Evolutionary conservation across 1,140 invertebrate species (phyloP), one percentile per base, ranked within the genome.

Genomic region (Zaprionus ornatus): DNA sequence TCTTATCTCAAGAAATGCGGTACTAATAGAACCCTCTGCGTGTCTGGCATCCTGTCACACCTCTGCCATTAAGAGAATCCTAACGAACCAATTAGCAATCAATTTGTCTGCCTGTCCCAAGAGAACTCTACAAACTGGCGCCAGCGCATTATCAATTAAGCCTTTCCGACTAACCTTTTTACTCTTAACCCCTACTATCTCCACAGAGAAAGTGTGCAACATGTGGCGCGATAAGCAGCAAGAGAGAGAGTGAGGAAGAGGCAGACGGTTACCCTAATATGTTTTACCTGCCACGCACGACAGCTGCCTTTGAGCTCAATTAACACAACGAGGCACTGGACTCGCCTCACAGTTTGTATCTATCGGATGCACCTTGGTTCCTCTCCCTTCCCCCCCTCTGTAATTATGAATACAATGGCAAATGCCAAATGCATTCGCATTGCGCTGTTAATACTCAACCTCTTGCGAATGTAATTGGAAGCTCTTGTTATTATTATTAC

Each of bases 341-440:
- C 23, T 42, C 5, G 42, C 15, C 61, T 63, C 50, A 57, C 6
- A 73, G 4, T 59, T 57, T 40, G 57, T 35, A 77, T 77, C 64
- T 68, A 32, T 69, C 21, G 42, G 63, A 69, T 63, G 72, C 45
- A 23, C 4, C 45, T 50, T 50, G 12, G 12, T 13, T 9, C 35
- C 54, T 42, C 21, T 42, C n/a, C 23, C 21, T 23, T 15, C 50
- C 4, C 15, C 15, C 13, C 13, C 27, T 29, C 19, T 56, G 57
- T 82, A 90, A 88, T 88, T 88, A 88, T 79, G 75, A 79, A 65
- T 55, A 82, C 81, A 90, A 84, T 90, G 85, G 78, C 65, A 90
- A 90, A 79, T 90, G 86, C 82, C 86, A 90, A 71, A 67, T 45
- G 77, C 80, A 75, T 80, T 84, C 56, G 83, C 83, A 77, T 67